A percentile compares a stretch with the other conserved stretches of the same genome.
phyloP scores from a whole-genome alignment of 1,140 invertebrate species.

The Dreissena polymorpha region DNA sequence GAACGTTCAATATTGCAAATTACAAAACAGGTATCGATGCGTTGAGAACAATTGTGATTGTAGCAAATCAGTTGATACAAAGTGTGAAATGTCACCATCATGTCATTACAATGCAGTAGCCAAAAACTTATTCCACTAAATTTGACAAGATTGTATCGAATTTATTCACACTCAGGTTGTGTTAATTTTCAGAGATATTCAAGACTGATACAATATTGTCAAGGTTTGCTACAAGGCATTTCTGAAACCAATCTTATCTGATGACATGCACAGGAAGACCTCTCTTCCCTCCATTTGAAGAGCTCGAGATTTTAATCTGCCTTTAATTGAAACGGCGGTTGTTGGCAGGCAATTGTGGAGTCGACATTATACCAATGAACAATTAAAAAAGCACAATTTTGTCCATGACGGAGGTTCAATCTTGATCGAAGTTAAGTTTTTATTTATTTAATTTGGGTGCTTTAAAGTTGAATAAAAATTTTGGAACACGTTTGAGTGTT shows the following conservation, averaged over 20 bases:
- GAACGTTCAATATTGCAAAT: too few species aligned
- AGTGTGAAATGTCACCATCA: too few species aligned
- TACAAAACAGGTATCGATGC: too few species aligned
- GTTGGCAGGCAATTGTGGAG: constrained; percentile 1
- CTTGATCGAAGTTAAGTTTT: constrained; percentile 13
- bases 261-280: constrained; percentile 23
- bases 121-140: constrained; percentile 17
- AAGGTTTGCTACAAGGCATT: constrained; percentile 25
- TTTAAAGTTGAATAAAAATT: constrained; percentile 6
- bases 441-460: constrained; percentile 22
- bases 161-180: constrained; percentile 8
- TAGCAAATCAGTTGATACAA: too few species aligned
- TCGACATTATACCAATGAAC: constrained; percentile 25
- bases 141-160: constrained; percentile 39
- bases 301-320: constrained; percentile 26
- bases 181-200: constrained; percentile 40
- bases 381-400: constrained; percentile 34
- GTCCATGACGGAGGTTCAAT: constrained; percentile 23
- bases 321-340: constrained; percentile 43
- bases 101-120: constrained; percentile 29
- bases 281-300: constrained; percentile 8
- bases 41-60: too few species aligned
- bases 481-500: constrained; percentile 31
- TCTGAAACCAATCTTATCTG: constrained; percentile 29
- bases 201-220: constrained; percentile 34